Evolutionary conservation across 2,113 vertebrate species (phyloP).

Genomic region (Sinosuthora webbiana): DNA sequence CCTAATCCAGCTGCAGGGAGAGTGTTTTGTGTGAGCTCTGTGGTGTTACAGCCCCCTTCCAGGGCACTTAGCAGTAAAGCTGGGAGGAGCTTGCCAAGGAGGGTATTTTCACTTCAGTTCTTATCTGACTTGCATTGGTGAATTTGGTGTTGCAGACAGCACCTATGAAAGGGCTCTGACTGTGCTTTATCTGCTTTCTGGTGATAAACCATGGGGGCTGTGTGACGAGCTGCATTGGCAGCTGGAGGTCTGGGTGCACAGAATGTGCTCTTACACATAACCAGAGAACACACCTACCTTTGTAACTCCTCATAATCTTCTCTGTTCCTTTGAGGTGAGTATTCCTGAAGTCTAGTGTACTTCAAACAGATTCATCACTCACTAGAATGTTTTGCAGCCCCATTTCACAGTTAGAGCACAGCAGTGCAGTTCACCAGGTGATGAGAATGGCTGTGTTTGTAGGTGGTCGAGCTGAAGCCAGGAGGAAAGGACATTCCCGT

Average conservation of each 20-base stretch:
- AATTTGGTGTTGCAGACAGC: not conserved
- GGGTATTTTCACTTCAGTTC: not conserved
- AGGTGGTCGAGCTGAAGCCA: slow-evolving; percentile 92
- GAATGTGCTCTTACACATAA: not conserved
- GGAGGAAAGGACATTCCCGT: slow-evolving; percentile 95
- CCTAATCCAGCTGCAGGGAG: not conserved
- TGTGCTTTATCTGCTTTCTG: not conserved
- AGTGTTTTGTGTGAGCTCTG: not conserved
- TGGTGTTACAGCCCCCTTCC: not conserved
- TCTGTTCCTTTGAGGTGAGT: not conserved
- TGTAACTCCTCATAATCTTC: not conserved
- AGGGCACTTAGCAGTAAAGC: not conserved
- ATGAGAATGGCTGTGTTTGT: not conserved
- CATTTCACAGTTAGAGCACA: rapidly evolving
- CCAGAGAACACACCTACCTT: not conserved
- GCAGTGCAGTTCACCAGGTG: not conserved
- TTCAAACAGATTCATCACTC: not conserved
- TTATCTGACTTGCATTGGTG: not conserved
- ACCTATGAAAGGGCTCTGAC: not conserved
- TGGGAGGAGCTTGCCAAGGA: not conserved
- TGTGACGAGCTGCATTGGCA: not conserved
- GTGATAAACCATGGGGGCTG: not conserved
- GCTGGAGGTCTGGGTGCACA: not conserved
- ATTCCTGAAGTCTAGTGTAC: not conserved
- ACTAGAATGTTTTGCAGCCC: not conserved